phyloP scores from a whole-genome alignment of 2,113 vertebrate genomes.

The Oncorhynchus nerka region DNA sequence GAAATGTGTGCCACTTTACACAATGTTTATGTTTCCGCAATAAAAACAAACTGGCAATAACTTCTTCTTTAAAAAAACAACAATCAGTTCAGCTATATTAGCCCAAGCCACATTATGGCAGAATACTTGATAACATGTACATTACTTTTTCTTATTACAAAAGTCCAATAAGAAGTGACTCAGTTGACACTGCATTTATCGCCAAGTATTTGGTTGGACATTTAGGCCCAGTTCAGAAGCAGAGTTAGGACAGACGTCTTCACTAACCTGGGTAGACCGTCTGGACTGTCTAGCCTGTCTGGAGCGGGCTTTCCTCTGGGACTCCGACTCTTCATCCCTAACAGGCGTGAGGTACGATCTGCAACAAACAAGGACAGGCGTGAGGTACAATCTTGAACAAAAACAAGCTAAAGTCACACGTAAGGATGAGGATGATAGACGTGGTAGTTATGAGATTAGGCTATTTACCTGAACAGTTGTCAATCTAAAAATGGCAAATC shows the following conservation, averaged over 20 bases:
- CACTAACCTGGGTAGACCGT: conserved; percentile 92
- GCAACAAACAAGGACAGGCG: conserved; percentile 78
- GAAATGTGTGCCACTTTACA: background rate
- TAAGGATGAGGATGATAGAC: background rate
- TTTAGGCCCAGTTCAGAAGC: conserved; percentile 37
- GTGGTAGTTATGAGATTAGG: background rate
- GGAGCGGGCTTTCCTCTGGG: conserved; percentile 98
- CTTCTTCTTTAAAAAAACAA: background rate
- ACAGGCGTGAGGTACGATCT: conserved; percentile 99
- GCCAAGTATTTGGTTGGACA: background rate
- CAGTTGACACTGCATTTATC: background rate
- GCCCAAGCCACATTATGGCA: background rate
- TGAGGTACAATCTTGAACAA: conserved; percentile 89
- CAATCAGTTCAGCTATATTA: background rate
- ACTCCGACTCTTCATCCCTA: conserved; percentile 97
- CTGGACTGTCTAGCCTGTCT: conserved; percentile 97
- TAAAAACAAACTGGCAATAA: background rate
- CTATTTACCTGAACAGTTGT: too few species aligned
- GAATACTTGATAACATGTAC: background rate
- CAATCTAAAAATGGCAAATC: background rate
- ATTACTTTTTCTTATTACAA: background rate
- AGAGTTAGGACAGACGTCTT: conserved; percentile 66
- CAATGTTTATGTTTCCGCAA: background rate
- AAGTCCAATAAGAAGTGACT: background rate
- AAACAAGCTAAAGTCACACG: background rate